Percentiles rank a stretch among this genome's conserved stretches.
Evolutionary conservation across 2,113 vertebrate genomes (phyloP).

Genomic region (Hymenochirus boettgeri): DNA sequence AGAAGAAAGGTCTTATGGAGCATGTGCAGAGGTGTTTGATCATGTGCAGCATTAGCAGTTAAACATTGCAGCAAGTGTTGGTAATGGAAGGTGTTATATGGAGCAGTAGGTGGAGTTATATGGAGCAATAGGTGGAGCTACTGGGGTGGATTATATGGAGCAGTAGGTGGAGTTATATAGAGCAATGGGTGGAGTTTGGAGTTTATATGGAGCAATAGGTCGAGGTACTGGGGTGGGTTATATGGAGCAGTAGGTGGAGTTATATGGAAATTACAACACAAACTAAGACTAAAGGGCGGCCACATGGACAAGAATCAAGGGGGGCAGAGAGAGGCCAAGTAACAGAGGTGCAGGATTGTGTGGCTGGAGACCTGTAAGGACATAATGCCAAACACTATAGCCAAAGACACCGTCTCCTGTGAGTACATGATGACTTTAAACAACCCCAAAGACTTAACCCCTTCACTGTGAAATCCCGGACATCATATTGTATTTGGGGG

Average conservation of each 20-base stretch:
- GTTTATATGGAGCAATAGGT: no score
- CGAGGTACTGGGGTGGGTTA: no score
- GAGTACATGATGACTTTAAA: neutral
- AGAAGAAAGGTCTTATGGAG: neutral
- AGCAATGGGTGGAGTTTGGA: no score
- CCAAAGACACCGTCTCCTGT: neutral
- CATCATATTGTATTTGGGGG: neutral
- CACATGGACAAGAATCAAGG: conserved; percentile 58
- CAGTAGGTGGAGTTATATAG: neutral
- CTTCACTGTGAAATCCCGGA: neutral
- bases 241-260: no score
- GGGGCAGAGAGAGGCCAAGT: conserved; percentile 53
- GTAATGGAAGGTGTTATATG: neutral
- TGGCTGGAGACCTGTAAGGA: neutral
- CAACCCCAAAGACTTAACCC: neutral
- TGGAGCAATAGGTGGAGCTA: no score
- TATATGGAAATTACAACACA: conserved; percentile 72
- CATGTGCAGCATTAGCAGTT: neutral
- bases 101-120: neutral
- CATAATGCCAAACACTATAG: neutral
- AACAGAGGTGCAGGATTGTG: neutral
- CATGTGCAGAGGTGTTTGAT: neutral
- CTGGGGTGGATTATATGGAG: no score
- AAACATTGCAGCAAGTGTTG: no score
- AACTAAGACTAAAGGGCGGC: conserved; percentile 75